Evolutionary conservation across 2,888 invertebrate genomes (phyloP), one percentile per base, ranked within the genome.

Genomic region (Torymus aiolomorphi): DNA sequence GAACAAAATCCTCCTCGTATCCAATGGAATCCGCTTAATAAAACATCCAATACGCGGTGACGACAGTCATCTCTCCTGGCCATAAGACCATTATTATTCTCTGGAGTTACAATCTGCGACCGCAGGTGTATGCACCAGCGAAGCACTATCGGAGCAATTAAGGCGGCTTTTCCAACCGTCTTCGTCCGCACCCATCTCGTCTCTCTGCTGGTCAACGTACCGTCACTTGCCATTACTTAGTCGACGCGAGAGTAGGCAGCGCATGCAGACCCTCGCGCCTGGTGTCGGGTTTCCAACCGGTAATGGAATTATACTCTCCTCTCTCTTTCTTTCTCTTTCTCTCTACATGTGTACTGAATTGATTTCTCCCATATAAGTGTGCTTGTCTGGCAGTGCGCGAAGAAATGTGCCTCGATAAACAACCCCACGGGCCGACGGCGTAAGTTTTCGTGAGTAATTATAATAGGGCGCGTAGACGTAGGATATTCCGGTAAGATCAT

Each of bases 261-360:
- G 16, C 18, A 54, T n/a, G n/a, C n/a, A 65, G 65, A 59, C 74
- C 74, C 69, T 56, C 49, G 63, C 63, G 31, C 31, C 20, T 84
- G 83, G 88, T 85, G 83, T 89, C 85, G 80, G 86, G 86, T 89
- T 89, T 86, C 75, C 88, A 89, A 88, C 88, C 86, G 85, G 88
- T 89, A 89, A 89, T 89, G 84, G 84, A 87, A 89, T 89, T 89
- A 89, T 83, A 85, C 84, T 84, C 83, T 81, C 74, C 76, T 56
- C 52, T 57, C 65, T 66, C 71, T 31, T 24, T 16, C 49, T 24
- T 59, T 59, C 18, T 54, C 59, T 16, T 52, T 5, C 52, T 18
- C 59, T n/a, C 49, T 14, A 24, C 20, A 13, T 20, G 51, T 62
- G 20, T 20, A 56, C 62, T 52, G 83, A 85, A 85, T 87, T 84